A percentile compares a stretch with the other conserved stretches of the same genome.
phyloP scores from a whole-genome alignment of 2,888 invertebrate genomes.

The Tenthredo notha region DNA sequence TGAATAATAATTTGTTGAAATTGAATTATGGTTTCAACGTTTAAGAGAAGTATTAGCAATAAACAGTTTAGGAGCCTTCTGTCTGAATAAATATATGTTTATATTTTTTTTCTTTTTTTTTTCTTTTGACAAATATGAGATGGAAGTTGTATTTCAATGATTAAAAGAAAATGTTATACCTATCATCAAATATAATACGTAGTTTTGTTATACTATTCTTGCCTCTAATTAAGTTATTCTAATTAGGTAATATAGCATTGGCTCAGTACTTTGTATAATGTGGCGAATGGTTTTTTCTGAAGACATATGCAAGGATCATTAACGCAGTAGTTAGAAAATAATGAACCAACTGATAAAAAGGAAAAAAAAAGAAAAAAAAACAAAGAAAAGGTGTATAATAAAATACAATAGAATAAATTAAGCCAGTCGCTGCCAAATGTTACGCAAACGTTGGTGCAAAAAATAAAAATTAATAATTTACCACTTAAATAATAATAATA shows the following conservation, averaged over 20 bases:
- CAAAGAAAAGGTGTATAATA: conserved; percentile 60
- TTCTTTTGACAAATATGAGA: background rate
- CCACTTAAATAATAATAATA: conserved; percentile 69
- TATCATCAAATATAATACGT: conserved; percentile 2
- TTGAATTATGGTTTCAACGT: background rate
- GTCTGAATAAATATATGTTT: background rate
- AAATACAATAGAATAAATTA: conserved; percentile 72
- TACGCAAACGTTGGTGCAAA: conserved; percentile 69
- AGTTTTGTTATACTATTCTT: conserved; percentile 21
- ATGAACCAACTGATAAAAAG: conserved; percentile 41
- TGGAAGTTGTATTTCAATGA: conserved; percentile 10
- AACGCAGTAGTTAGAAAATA: conserved; percentile 51
- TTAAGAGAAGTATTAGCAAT: background rate
- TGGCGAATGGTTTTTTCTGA: conserved; percentile 18
- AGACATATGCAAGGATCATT: conserved; percentile 56
- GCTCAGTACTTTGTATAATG: conserved; percentile 16
- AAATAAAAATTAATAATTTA: conserved; percentile 69
- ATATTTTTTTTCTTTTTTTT: background rate
- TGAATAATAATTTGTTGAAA: background rate
- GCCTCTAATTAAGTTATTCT: conserved; percentile 31
- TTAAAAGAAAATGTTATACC: background rate
- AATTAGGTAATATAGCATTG: conserved; percentile 31
- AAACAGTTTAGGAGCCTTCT: background rate
- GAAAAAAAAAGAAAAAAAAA: conserved; percentile 55
- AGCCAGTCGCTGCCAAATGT: conserved; percentile 70